These are phyloP conservation scores for Streblospio benedicti DNA, from an alignment of 1,140 invertebrate genomes.

Conservation along the genomic window DNA sequence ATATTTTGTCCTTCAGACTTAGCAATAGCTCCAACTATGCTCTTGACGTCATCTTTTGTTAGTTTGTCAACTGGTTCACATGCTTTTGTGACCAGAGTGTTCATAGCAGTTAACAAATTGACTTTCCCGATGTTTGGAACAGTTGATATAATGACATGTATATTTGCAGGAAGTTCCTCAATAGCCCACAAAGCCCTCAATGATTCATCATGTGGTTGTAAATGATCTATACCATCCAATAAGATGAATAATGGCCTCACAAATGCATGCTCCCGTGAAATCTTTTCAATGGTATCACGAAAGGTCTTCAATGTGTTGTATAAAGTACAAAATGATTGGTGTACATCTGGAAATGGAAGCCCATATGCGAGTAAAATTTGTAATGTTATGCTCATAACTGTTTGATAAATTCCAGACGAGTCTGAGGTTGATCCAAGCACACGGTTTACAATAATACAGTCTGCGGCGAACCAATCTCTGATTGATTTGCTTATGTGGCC, in stretches of 20 bases:
- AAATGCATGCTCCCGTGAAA: slow-evolving; percentile 10
- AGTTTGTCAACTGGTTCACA: too few species aligned
- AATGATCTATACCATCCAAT: slow-evolving; percentile 43
- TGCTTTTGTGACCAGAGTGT: not conserved
- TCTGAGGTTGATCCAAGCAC: slow-evolving; percentile 31
- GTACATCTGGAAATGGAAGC: not conserved
- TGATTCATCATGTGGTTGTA: slow-evolving; percentile 28
- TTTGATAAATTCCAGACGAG: slow-evolving; percentile 24
- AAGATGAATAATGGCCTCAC: slow-evolving; percentile 32
- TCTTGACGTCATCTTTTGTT: too few species aligned
- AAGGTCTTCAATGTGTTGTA: slow-evolving; percentile 2
- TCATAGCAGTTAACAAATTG: slow-evolving; percentile 29
- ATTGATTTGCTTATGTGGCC: slow-evolving; percentile 28
- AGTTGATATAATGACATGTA: slow-evolving; percentile 61
- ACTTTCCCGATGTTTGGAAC: slow-evolving; percentile 29
- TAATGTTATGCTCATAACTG: slow-evolving; percentile 25
- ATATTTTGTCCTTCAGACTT: too few species aligned
- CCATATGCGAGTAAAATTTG: slow-evolving; percentile 22
- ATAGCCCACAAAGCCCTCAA: slow-evolving; percentile 35
- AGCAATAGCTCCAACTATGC: too few species aligned
- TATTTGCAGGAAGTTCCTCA: slow-evolving; percentile 28
- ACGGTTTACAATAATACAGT: slow-evolving; percentile 25
- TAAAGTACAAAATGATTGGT: not conserved
- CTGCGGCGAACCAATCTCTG: slow-evolving; percentile 22
- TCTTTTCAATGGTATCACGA: not conserved